Conservation (phyloP, 2,113 vertebrate species). For the Podocnemis expansa region DNA sequence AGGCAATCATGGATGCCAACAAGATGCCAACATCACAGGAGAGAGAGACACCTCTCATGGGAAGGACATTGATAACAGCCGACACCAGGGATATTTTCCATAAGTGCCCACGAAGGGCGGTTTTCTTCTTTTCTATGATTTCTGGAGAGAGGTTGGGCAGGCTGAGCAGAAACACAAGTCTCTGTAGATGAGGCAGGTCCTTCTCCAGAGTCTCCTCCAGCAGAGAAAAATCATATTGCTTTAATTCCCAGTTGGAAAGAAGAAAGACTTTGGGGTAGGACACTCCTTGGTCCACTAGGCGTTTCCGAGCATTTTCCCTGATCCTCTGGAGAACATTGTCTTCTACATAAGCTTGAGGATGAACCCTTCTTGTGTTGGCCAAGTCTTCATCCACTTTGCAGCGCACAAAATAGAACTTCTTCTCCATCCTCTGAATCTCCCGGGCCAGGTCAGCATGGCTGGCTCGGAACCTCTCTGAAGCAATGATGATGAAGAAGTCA, state of each 20-base stretch:
- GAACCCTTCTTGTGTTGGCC: background rate
- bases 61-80: background rate
- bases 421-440: slow-evolving; percentile 19
- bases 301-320: background rate
- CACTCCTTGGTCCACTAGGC: background rate
- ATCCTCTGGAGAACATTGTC: background rate
- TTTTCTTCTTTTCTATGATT: background rate
- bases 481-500: slow-evolving; percentile 64
- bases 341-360: background rate
- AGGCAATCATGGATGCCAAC: background rate
- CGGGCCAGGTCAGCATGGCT: slow-evolving; percentile 40
- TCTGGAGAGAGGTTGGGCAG: background rate
- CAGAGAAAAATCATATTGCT: background rate
- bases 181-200: background rate
- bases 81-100: background rate
- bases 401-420: slow-evolving; percentile 30
- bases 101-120: background rate
- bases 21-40: background rate
- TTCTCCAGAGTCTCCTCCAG: background rate
- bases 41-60: background rate
- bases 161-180: background rate
- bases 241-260: background rate
- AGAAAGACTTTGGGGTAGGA: background rate
- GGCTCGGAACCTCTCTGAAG: slow-evolving; percentile 37
- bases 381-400: slow-evolving; percentile 21